Percentiles rank a stretch among this genome's conserved stretches.
phyloP scores from a whole-genome alignment of 1,140 invertebrate species.

The Hypothenemus hampei region DNA sequence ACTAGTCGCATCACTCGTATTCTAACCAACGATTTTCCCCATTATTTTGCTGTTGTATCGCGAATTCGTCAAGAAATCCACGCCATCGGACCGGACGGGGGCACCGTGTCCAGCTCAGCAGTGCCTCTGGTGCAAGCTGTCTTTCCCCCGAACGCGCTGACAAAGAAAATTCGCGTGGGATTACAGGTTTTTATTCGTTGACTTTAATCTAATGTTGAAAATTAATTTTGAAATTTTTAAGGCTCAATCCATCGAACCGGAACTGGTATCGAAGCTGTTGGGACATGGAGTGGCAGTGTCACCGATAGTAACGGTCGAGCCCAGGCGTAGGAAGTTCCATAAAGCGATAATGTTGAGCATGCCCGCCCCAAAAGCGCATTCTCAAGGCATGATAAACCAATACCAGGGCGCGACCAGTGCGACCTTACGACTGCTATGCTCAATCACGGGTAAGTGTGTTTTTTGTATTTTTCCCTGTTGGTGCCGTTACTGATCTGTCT shows the following conservation, averaged over 20 bases:
- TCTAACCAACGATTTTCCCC: constrained; percentile 92
- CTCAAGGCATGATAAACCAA: constrained; percentile 84
- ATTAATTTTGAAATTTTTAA: constrained; percentile 45
- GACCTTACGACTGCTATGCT: constrained; percentile 83
- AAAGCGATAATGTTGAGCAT: constrained; percentile 94
- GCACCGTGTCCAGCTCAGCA: constrained; percentile 88
- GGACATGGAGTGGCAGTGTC: constrained; percentile 88
- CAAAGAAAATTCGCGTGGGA: constrained; percentile 93
- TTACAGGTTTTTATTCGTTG: constrained; percentile 66
- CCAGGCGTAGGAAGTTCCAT: constrained; percentile 91
- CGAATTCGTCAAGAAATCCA: constrained; percentile 90
- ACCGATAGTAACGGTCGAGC: constrained; percentile 95
- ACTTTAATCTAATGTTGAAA: neutral
- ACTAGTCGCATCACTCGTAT: constrained; percentile 86
- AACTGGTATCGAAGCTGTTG: constrained; percentile 76
- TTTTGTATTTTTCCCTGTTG: too few species aligned
- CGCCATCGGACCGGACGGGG: constrained; percentile 90
- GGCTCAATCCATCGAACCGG: constrained; percentile 85
- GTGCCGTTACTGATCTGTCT: constrained; percentile 43
- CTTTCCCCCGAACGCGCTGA: constrained; percentile 88
- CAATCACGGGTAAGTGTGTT: constrained; percentile 78
- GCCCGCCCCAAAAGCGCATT: constrained; percentile 83
- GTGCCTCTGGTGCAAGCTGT: constrained; percentile 94
- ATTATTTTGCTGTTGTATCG: constrained; percentile 93
- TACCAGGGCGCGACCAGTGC: constrained; percentile 71